These are phyloP conservation scores for Calcarius ornatus DNA, from an alignment of 2,113 vertebrate genomes.

Conservation along the genomic window DNA sequence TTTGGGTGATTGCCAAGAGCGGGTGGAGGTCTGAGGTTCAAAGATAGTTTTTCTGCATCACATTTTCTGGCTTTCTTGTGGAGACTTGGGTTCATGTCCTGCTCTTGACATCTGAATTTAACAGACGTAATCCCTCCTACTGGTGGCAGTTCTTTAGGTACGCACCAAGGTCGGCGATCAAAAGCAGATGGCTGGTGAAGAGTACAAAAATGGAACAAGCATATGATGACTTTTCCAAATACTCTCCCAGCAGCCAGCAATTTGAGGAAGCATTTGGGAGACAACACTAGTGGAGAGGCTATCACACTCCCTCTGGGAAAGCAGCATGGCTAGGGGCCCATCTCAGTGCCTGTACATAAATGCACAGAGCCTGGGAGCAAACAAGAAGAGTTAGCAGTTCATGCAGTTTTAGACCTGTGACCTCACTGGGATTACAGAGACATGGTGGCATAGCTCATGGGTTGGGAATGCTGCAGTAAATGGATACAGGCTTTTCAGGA, in stretches of 20 bases:
- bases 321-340: not conserved
- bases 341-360: not conserved
- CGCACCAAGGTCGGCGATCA: not conserved
- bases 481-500: constrained; percentile 34
- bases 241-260: not conserved
- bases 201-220: not conserved
- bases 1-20: not conserved
- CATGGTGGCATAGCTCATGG: not conserved
- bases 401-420: not conserved
- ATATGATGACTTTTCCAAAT: not conserved
- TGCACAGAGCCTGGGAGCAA: not conserved
- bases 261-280: not conserved
- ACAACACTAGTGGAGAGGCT: not conserved
- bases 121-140: not conserved
- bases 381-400: not conserved
- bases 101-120: not conserved
- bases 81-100: not conserved
- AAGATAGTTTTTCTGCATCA: not conserved
- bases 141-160: not conserved
- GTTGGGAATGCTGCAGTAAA: not conserved
- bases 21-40: not conserved
- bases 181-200: not conserved
- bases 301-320: not conserved
- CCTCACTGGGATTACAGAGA: not conserved
- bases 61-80: not conserved